Evolutionary conservation across 2,797 vertebrate species (phyloP), one percentile per base, ranked within the genome.

Genomic region (Sebastes hubbsi): DNA sequence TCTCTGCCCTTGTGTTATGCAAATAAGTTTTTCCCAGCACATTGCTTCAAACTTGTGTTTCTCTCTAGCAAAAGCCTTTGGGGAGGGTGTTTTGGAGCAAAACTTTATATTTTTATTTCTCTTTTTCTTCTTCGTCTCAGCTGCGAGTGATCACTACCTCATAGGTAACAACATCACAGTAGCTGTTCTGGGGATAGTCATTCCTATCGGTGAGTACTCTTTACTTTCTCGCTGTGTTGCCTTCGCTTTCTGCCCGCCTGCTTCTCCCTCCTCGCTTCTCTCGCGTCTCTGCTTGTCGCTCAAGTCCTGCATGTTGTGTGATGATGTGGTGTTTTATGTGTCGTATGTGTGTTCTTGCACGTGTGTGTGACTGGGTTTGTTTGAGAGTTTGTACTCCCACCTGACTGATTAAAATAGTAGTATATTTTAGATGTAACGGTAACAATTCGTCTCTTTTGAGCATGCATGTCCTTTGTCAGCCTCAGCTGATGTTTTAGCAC

Each of bases 141-240:
- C 97, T 90, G 96, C 96, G 18, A 97, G 96, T 75, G 96, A 96
- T 85, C 96, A 95, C 59, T 95, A 96, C 93, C 95, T 97, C 86
- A 96, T 99, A 68, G 97, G 96, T 85, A 98, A 97, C 85, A 97
- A 98, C 60, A 96, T 98, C 90, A 98, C 98, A 24, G 97, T 98
- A 63, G 98, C 98, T 25, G 96, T 98, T 80, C 94, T 99, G 91
- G 98, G 98, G 63, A 97, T 99, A 80, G 95, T 98, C 72, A 97
- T 98, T 85, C 98, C 98, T 90, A 96, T 99, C 16, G 98, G 98
- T 99, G 95, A 97, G 98, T 96, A 90, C 69, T 66, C 72, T 65
- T 56, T 20, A 80, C 81, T 77, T 69, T 27, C 63, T 69, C n/a
- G 7, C 34, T 30, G 87, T 77, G 77, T 79, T 82, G 76, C 84